Evolutionary conservation across 1,140 invertebrate genomes (phyloP).

Genomic region (Protaetia brevitarsis): DNA sequence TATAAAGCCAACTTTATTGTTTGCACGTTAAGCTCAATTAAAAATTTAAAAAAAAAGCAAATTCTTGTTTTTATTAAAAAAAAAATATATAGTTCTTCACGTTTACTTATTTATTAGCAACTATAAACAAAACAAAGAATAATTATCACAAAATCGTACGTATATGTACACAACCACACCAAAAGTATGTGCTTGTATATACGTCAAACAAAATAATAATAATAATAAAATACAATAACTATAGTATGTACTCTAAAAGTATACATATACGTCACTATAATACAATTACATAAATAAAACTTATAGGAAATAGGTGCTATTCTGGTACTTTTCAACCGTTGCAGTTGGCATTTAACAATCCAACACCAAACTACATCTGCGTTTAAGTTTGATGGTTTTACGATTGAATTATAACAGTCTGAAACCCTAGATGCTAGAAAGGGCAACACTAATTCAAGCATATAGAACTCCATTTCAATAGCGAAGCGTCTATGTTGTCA

Average conservation of each 20-base stretch:
- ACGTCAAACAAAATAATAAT: constrained; percentile 7
- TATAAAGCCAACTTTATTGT: no score
- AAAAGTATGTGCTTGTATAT: background rate
- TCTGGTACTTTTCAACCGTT: no score
- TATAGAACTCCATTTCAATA: no score
- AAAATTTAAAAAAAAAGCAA: no score
- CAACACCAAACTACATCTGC: no score
- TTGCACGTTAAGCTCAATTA: no score
- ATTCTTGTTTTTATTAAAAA: background rate
- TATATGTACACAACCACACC: background rate
- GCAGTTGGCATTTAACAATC: no score
- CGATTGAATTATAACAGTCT: no score
- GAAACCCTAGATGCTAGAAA: no score
- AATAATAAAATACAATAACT: constrained; percentile 6
- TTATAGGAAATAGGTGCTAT: background rate
- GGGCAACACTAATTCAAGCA: no score
- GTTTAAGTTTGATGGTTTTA: no score
- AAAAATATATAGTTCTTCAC: background rate
- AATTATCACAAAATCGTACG: constrained; percentile 6
- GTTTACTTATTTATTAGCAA: constrained; percentile 10
- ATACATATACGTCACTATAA: constrained; percentile 4
- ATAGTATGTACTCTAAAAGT: constrained; percentile 12
- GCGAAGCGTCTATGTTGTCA: no score
- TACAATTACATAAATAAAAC: constrained; percentile 8
- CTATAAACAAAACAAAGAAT: constrained; percentile 13